Percentiles rank a stretch among this genome's conserved stretches.
Evolutionary conservation across 2,888 invertebrate genomes (phyloP).

Genomic region (Timema podura): DNA sequence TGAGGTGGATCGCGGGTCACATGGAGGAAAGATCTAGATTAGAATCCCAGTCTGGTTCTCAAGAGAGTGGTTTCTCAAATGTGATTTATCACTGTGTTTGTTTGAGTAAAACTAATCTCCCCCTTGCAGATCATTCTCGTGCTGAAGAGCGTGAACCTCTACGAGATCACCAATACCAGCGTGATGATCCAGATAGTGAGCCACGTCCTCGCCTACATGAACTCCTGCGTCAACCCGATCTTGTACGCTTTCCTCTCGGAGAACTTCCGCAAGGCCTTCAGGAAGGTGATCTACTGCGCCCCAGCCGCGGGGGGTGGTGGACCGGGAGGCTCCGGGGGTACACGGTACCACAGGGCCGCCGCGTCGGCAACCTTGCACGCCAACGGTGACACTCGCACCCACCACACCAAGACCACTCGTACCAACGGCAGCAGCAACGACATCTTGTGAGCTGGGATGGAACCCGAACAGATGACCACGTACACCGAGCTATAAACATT

Average conservation of each 20-base stretch:
- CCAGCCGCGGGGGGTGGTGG: constrained; percentile 20
- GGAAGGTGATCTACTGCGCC: constrained; percentile 51
- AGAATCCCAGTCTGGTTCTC: too few species aligned
- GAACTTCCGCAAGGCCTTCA: constrained; percentile 88
- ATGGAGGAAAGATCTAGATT: too few species aligned
- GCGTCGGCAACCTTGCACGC: constrained; percentile 22
- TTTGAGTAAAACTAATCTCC: too few species aligned
- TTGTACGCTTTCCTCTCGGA: constrained; percentile 92
- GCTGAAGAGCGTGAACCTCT: constrained; percentile 67
- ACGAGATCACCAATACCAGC: constrained; percentile 61
- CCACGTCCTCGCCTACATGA: constrained; percentile 85
- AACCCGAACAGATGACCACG: too few species aligned
- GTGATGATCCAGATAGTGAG: constrained; percentile 73
- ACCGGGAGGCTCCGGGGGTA: constrained; percentile 15
- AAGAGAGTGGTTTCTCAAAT: too few species aligned
- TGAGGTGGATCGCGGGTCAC: too few species aligned
- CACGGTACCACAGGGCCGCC: constrained; percentile 20
- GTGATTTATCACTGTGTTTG: too few species aligned
- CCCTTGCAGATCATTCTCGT: constrained; percentile 70
- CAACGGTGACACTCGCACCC: constrained; percentile 21
- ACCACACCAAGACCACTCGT: constrained; percentile 61
- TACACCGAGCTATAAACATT: too few species aligned
- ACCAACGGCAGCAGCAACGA: constrained; percentile 61
- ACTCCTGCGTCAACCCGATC: constrained; percentile 92
- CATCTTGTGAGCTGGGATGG: constrained; percentile 46